Evolutionary conservation across 2,797 vertebrate species (phyloP), one percentile per base, ranked within the genome.

Genomic region (Sciaenops ocellatus): DNA sequence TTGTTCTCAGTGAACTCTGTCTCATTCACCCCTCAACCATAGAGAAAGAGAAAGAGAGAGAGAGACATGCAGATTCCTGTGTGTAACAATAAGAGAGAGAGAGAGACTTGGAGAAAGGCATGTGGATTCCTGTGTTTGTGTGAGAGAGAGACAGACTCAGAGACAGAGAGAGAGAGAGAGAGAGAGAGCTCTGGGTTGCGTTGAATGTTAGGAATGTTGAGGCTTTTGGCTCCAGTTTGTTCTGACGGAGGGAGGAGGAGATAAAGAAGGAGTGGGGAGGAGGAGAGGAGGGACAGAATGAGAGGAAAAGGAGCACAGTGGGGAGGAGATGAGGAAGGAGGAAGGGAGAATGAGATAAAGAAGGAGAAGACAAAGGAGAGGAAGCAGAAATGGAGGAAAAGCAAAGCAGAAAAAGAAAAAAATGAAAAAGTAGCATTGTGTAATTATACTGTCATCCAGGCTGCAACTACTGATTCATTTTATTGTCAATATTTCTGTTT

Each of bases 161-260:
- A 57, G 52, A 38, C 30, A 9, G 41, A 22, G 66, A 55, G 74
- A 63, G 64, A 66, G 76, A 24, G 60, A 41, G 71, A 51, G 59
- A 57, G 73, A 65, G 82, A 46, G 79, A 71, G 84, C 57, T 69
- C 78, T 82, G 84, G 82, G 89, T 92, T 93, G 91, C 91, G 85
- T 92, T 90, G 90, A 92, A 92, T 92, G 90, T 90, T 78, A 81
- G 90, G 91, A 92, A 93, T 93, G 89, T 90, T 89, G 89, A 87
- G 90, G 91, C 83, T 93, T 91, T 87, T 88, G 86, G 85, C 88
- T 88, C 38, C 64, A 24, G 80, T 85, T 75, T 65, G 84, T 72
- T 90, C 89, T 90, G 89, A 86, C n/a, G 34, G 72, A 76, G 82
- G 76, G 73, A 72, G 80, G 69, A 63, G 71, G 78, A 69, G 60